Conservation (phyloP, 2,888 invertebrate genomes). For the Nemurella pictetii region DNA sequence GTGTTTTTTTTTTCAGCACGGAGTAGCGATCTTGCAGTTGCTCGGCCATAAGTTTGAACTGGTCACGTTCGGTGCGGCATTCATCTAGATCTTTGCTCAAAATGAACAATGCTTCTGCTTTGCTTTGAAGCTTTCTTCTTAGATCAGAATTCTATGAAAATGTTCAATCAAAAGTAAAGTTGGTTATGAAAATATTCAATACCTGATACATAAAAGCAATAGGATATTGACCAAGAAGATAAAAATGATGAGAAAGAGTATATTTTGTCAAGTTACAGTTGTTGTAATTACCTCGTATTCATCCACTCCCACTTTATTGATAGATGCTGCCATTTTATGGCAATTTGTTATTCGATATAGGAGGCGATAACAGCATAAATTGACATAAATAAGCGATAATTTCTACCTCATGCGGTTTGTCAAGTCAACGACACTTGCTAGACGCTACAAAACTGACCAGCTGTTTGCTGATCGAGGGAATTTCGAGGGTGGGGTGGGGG, state of each 20-base stretch:
- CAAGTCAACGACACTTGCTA: no score
- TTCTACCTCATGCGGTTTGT: no score
- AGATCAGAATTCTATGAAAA: slow-evolving; percentile 61
- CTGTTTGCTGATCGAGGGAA: no score
- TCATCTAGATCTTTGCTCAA: slow-evolving; percentile 76
- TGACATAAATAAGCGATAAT: not conserved
- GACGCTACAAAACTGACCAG: no score
- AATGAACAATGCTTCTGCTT: slow-evolving; percentile 79
- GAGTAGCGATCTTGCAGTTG: slow-evolving; percentile 65
- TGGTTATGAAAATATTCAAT: slow-evolving; percentile 8
- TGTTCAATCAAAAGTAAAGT: no score
- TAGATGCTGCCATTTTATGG: not conserved
- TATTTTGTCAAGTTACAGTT: not conserved
- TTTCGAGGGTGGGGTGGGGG: no score
- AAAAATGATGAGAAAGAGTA: not conserved
- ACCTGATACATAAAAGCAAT: not conserved
- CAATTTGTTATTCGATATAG: not conserved
- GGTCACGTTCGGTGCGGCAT: slow-evolving; percentile 77
- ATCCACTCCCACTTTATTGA: not conserved
- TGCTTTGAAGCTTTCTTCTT: slow-evolving; percentile 75
- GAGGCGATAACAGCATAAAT: not conserved
- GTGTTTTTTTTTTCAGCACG: slow-evolving; percentile 53
- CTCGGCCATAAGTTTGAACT: slow-evolving; percentile 78
- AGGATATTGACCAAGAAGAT: not conserved
- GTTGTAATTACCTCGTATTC: not conserved